These are phyloP conservation scores for Petrolisthes cinctipes DNA, from an alignment of 2,888 invertebrate genomes.

Conservation along the genomic window DNA sequence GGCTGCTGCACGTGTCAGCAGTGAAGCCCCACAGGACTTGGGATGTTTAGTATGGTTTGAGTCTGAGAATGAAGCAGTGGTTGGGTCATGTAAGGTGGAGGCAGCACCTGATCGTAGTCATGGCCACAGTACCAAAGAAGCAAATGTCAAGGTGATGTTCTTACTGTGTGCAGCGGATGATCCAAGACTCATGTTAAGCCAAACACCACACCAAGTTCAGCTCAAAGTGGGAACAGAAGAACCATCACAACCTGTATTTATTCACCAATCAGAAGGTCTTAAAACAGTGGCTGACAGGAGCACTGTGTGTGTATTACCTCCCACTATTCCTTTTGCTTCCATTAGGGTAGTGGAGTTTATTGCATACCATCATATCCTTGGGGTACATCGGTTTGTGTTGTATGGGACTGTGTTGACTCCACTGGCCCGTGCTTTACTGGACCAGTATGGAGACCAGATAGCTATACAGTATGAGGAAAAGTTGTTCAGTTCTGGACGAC, in stretches of 20 bases:
- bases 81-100: conserved; percentile 57
- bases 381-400: conserved; percentile 52
- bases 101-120: conserved; percentile 34
- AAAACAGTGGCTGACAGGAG: conserved; percentile 58
- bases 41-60: conserved; percentile 56
- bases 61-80: conserved; percentile 31
- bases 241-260: conserved; percentile 46
- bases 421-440: conserved; percentile 48
- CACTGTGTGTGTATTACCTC: conserved; percentile 56
- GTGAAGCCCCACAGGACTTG: conserved; percentile 36
- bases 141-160: conserved; percentile 44
- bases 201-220: conserved; percentile 56
- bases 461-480: conserved; percentile 59
- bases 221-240: conserved; percentile 47
- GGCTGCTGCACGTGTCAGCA: conserved; percentile 39
- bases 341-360: conserved; percentile 61
- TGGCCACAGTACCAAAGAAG: conserved; percentile 31
- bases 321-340: conserved; percentile 32
- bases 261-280: conserved; percentile 54
- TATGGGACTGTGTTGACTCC: conserved; percentile 64
- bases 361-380: conserved; percentile 56
- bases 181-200: conserved; percentile 40
- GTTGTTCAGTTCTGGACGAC: conserved; percentile 44
- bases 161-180: conserved; percentile 46
- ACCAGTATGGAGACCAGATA: conserved; percentile 58